These are phyloP conservation scores for Abrostola triplasia DNA, from an alignment of 2,888 invertebrate genomes.

Conservation along the genomic window DNA sequence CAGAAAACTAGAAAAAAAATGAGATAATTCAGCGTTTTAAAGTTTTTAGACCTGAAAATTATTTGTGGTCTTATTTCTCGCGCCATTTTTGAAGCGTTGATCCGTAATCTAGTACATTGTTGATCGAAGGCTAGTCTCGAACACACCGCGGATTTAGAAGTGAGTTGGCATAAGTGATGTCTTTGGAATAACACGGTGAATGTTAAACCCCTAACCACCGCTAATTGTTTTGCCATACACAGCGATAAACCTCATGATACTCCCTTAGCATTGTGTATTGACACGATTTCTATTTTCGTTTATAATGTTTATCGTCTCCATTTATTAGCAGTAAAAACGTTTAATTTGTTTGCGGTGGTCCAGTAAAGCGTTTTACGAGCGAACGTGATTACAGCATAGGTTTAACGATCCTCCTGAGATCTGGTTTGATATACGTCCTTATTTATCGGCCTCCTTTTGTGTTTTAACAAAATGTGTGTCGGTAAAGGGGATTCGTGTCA, in stretches of 20 bases:
- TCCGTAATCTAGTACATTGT: too few relatives aligned
- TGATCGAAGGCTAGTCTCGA: too few relatives aligned
- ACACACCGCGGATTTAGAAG: too few relatives aligned
- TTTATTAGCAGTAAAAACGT: conserved; percentile 73
- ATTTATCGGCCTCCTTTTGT: conserved; percentile 59
- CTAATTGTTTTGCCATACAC: background rate
- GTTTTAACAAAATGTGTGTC: conserved; percentile 53
- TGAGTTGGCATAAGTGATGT: too few relatives aligned
- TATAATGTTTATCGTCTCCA: conserved; percentile 66
- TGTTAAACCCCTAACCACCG: too few relatives aligned
- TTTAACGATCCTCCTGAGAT: conserved; percentile 74
- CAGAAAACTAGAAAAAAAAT: too few relatives aligned
- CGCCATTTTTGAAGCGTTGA: too few relatives aligned
- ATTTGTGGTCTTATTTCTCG: too few relatives aligned
- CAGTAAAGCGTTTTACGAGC: conserved; percentile 76
- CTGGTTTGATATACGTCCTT: conserved; percentile 64
- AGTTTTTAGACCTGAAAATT: too few relatives aligned
- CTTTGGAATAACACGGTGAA: too few relatives aligned
- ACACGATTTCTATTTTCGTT: conserved; percentile 52
- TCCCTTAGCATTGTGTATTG: conserved; percentile 31
- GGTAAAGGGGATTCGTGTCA: conserved; percentile 43
- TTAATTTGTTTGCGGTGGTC: conserved; percentile 77
- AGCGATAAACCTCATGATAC: conserved; percentile 12
- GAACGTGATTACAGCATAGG: conserved; percentile 72
- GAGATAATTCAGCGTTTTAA: too few relatives aligned